Evolutionary conservation across 1,140 invertebrate species (phyloP).

Genomic region (Sitobion miscanthi): DNA sequence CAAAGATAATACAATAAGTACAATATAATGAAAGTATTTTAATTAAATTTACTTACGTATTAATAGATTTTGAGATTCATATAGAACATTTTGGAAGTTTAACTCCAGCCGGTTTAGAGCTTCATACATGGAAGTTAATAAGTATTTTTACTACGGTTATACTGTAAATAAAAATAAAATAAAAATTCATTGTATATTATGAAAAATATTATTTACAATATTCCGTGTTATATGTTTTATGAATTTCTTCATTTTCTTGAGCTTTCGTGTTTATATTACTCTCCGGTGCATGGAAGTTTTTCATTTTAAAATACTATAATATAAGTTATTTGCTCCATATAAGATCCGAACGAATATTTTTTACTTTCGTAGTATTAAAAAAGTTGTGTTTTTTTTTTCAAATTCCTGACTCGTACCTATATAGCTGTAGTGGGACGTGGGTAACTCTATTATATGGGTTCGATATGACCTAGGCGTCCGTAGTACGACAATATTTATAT

Average conservation of each 20-base stretch:
- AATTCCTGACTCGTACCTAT: background rate
- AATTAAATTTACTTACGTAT: background rate
- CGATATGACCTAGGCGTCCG: background rate
- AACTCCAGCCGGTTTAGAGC: background rate
- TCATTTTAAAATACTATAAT: background rate
- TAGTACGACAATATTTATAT: background rate
- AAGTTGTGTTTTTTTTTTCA: background rate
- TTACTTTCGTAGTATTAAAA: conserved; percentile 8
- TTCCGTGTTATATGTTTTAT: background rate
- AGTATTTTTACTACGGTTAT: background rate
- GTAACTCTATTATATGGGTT: background rate
- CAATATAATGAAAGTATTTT: background rate
- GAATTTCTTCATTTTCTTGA: background rate
- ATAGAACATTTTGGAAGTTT: background rate
- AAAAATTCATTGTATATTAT: background rate
- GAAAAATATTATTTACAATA: background rate
- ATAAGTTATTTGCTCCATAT: background rate
- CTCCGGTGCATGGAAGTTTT: background rate
- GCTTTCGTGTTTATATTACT: conserved; percentile 6
- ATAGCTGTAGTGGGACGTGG: background rate
- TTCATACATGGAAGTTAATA: background rate
- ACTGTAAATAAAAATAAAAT: background rate
- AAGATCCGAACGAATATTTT: background rate
- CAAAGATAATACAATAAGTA: too few relatives aligned
- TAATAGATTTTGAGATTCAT: background rate